Percentiles rank a stretch among this genome's conserved stretches.
Evolutionary conservation across 2,797 vertebrate species (phyloP).

Genomic region (Masticophis lateralis): DNA sequence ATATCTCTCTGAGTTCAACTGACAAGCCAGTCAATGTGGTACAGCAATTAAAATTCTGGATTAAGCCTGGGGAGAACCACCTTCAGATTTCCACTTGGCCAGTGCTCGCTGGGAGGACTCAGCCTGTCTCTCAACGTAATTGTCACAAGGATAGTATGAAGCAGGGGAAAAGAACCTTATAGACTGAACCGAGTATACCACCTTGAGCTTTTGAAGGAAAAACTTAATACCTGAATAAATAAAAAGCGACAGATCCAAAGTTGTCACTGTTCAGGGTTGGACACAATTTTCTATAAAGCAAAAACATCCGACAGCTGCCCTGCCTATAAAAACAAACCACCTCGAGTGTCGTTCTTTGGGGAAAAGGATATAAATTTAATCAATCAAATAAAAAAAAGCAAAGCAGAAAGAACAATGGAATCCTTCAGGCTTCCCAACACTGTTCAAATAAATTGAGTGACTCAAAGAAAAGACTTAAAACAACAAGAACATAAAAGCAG

Average conservation of each 20-base stretch:
- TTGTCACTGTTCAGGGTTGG: not conserved
- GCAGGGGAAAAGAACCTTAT: not conserved
- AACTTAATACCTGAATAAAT: not conserved
- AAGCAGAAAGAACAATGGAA: not conserved
- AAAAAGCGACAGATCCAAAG: not conserved
- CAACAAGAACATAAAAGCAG: not conserved
- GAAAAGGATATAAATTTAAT: not conserved
- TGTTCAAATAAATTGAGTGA: slow-evolving; percentile 20
- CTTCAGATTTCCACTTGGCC: not conserved
- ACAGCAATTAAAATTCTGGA: not conserved
- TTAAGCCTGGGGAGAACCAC: not conserved
- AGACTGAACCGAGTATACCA: not conserved
- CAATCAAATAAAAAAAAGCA: not conserved
- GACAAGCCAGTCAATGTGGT: not conserved
- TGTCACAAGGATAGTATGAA: not conserved
- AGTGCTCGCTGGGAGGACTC: not conserved
- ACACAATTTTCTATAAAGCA: not conserved
- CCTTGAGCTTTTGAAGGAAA: not conserved
- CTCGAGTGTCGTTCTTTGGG: not conserved
- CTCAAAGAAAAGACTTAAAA: slow-evolving; percentile 43
- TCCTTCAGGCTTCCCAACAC: not conserved
- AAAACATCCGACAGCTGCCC: not conserved
- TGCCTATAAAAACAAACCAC: not conserved
- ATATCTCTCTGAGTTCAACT: not conserved
- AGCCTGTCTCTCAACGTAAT: not conserved